phyloP scores from a whole-genome alignment of 2,888 invertebrate species.

The Cantharis nigra region DNA sequence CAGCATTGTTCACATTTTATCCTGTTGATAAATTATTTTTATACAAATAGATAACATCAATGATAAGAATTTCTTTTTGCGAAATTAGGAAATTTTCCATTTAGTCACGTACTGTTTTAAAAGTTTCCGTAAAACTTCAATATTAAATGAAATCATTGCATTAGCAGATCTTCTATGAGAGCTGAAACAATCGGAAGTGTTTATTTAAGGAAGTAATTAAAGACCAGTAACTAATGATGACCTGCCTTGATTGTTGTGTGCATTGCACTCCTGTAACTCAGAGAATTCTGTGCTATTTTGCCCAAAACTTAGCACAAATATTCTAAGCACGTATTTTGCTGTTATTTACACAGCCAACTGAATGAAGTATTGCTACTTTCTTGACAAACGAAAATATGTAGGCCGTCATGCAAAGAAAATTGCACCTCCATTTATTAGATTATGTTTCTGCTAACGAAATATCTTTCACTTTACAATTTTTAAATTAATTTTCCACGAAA shows the following conservation, averaged over 20 bases:
- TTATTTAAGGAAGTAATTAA: conserved; percentile 41
- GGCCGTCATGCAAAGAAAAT: conserved; percentile 19
- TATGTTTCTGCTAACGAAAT: not conserved
- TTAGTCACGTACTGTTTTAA: not conserved
- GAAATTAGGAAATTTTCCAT: not conserved
- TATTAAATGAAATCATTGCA: not conserved
- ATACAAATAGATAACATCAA: not conserved
- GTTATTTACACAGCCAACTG: conserved; percentile 36
- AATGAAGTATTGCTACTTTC: conserved; percentile 33
- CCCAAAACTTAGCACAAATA: conserved; percentile 19
- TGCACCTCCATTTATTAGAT: conserved; percentile 9
- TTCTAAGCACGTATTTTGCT: conserved; percentile 33
- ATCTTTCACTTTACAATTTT: not conserved
- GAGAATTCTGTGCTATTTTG: conserved; percentile 18
- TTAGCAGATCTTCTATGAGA: not conserved
- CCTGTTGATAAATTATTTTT: not conserved
- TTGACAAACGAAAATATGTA: conserved; percentile 31
- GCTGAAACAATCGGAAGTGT: conserved; percentile 35
- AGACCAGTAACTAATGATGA: conserved; percentile 38
- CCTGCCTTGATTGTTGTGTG: conserved; percentile 39
- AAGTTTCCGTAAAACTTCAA: not conserved
- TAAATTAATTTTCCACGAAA: not conserved
- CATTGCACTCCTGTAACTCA: conserved; percentile 31
- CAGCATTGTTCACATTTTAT: not conserved
- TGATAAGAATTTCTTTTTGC: not conserved